These are phyloP conservation scores for Bos taurus DNA, from an alignment of 2,113 vertebrate genomes.

Conservation along the genomic window ARS-UCD2.0 NC_037347.1:5923501-5924000, in stretches of 20 bases:
- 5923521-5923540: slow-evolving; percentile 44
- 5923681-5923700: neutral
- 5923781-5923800: neutral
- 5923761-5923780: neutral
- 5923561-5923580: neutral
- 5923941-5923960: neutral
- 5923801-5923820: neutral
- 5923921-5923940: neutral
- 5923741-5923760: neutral
- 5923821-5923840: neutral
- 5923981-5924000: neutral
- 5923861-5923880: neutral
- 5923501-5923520: slow-evolving; percentile 13
- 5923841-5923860: neutral
- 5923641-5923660: neutral
- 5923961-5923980: neutral
- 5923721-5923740: neutral
- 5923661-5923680: neutral
- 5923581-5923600: neutral
- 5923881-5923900: neutral
- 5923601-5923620: neutral
- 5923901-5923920: neutral
- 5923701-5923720: neutral
- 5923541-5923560: neutral
- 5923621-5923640: neutral